These are phyloP conservation scores for Pristis pectinata DNA, from an alignment of 2,797 vertebrate species.

Conservation along the genomic window DNA sequence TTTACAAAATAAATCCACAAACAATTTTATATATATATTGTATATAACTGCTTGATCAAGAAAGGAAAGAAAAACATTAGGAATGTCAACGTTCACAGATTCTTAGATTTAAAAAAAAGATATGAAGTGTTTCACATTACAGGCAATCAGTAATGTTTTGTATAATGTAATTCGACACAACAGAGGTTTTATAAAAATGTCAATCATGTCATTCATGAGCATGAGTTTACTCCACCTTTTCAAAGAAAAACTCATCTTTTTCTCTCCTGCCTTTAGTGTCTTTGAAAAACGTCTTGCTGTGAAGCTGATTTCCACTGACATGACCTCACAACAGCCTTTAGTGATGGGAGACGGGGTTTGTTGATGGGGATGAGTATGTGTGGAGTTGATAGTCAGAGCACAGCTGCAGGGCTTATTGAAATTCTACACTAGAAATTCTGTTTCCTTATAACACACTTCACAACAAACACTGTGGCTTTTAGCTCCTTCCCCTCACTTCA, in stretches of 20 bases:
- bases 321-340: conserved; percentile 31
- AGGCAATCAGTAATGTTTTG: not conserved
- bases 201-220: not conserved
- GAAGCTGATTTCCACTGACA: conserved; percentile 43
- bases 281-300: conserved; percentile 46
- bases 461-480: not conserved
- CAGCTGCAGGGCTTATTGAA: conserved; percentile 43
- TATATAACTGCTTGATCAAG: conserved; percentile 30
- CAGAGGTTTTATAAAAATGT: conserved; percentile 26
- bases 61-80: conserved; percentile 1
- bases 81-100: not conserved
- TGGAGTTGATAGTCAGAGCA: conserved; percentile 41
- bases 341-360: not conserved
- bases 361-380: not conserved
- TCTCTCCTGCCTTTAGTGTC: conserved; percentile 44
- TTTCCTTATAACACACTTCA: conserved; percentile 46
- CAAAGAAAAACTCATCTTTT: conserved; percentile 1
- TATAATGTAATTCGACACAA: not conserved
- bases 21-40: not conserved
- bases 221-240: not conserved
- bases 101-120: not conserved
- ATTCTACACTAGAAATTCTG: conserved; percentile 44
- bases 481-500: conserved; percentile 43
- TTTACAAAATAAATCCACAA: conserved; percentile 32
- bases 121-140: conserved; percentile 33